Conservation (phyloP, 2,797 vertebrate genomes). For the Sebastes nivosus region DNA sequence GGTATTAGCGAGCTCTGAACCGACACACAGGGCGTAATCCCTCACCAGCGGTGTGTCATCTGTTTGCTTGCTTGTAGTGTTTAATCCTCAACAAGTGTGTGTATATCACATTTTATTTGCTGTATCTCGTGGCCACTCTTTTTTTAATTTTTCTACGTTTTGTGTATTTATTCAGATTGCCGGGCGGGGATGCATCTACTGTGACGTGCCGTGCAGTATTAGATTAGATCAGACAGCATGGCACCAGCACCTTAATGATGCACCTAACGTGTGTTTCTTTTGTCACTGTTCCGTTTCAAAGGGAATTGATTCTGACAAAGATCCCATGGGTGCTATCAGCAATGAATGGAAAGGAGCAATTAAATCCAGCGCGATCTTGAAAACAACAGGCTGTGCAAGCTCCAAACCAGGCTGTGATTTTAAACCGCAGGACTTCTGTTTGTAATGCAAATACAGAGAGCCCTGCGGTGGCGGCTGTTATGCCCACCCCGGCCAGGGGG, state of each 20-base stretch:
- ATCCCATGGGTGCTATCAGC: slow-evolving; percentile 70
- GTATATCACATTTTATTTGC: slow-evolving; percentile 21
- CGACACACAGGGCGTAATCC: slow-evolving; percentile 49
- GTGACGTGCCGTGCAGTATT: slow-evolving; percentile 20
- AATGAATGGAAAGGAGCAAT: slow-evolving; percentile 71
- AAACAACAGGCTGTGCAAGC: slow-evolving; percentile 62
- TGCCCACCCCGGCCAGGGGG: slow-evolving; percentile 44
- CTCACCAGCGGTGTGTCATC: slow-evolving; percentile 21
- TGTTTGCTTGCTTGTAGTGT: slow-evolving; percentile 49
- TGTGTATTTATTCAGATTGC: slow-evolving; percentile 41
- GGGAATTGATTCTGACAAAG: slow-evolving; percentile 68
- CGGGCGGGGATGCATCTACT: slow-evolving; percentile 37
- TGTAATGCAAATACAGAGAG: slow-evolving; percentile 71
- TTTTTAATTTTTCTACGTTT: slow-evolving; percentile 8
- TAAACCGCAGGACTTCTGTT: slow-evolving; percentile 62
- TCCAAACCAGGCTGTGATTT: slow-evolving; percentile 61
- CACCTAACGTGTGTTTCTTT: slow-evolving; percentile 64
- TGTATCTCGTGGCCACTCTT: background rate
- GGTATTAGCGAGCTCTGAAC: slow-evolving; percentile 33
- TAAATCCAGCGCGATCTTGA: slow-evolving; percentile 62
- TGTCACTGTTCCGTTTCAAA: slow-evolving; percentile 65
- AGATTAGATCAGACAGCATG: slow-evolving; percentile 60
- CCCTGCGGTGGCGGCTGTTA: slow-evolving; percentile 35
- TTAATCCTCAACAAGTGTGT: slow-evolving; percentile 56
- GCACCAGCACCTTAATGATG: slow-evolving; percentile 55